Evolutionary conservation across 2,888 invertebrate genomes (phyloP).

Genomic region (Drosophila anomalata): DNA sequence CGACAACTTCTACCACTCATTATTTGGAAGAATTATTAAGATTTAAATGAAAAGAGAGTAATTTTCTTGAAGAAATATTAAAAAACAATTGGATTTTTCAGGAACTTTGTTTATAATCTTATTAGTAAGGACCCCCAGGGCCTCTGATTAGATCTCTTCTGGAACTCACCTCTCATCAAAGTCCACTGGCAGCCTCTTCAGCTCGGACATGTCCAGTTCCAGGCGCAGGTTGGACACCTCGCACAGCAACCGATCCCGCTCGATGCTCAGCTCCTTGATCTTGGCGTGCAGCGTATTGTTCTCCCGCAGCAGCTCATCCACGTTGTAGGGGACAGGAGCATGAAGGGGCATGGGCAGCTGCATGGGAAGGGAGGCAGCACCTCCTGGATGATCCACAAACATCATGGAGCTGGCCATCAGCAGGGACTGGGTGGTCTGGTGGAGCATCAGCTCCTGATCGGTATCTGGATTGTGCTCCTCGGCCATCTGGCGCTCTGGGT

Average conservation of each 20-base stretch:
- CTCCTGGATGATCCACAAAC: conserved; percentile 51
- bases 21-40: no score
- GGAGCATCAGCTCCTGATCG: conserved; percentile 64
- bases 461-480: conserved; percentile 63
- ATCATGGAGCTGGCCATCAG: conserved; percentile 82
- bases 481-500: conserved; percentile 55
- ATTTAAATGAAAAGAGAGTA: no score
- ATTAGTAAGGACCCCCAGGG: neutral
- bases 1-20: neutral
- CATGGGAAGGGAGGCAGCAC: conserved; percentile 24
- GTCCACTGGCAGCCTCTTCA: conserved; percentile 81
- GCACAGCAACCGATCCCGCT: conserved; percentile 83
- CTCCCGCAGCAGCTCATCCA: conserved; percentile 82
- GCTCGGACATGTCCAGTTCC: conserved; percentile 83
- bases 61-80: no score
- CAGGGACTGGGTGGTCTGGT: conserved; percentile 82
- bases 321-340: conserved; percentile 46
- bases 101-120: neutral
- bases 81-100: neutral
- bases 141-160: neutral
- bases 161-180: conserved; percentile 81
- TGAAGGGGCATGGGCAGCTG: neutral
- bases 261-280: conserved; percentile 80
- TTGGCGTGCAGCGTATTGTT: conserved; percentile 81
- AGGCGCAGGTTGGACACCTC: conserved; percentile 83